Base-by-base conservation (phyloP, 2,888 invertebrate species). In the Adelognathus sp. region DNA sequence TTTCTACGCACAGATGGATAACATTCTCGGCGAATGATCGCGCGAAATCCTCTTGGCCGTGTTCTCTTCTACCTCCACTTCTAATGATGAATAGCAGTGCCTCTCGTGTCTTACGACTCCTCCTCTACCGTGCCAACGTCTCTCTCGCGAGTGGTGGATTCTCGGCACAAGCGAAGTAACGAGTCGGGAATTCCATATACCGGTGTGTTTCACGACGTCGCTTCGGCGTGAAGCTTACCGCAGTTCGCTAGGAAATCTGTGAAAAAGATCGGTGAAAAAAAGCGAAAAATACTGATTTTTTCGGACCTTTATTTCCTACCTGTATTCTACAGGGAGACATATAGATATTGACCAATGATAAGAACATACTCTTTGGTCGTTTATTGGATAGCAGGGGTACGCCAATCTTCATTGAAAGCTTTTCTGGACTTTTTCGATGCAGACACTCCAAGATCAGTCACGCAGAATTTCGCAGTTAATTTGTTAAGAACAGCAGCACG, bases 1-100 rank as follows among this genome's bases (percentile, higher is more conserved):
- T 70, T 52, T 70, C 60, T 60, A 46, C 60, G n/a, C n/a, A n/a
- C n/a, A 60, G 14, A 60, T 70, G 60, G 41, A 39, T 39, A 61
- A 63, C 27, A 27, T 44, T 29, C 36, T 61, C n/a, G 46, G 33
- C 16, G 16, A 64, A 14, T 54, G 9, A 16, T 46, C 46, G 60
- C 66, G 50, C 39, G 50, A 61, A 70, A 58, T 33, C 24, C 21
- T 41, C 39, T 39, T 18, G 41, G 18, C 29, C 31, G 1, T 33
- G 50, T 60, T 9, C 11, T 31, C 16, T 11, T 11, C 50, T 50
- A 9, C 3, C 9, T 14, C 50, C 1, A 16, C 52, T 52, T 66
- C 52, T 52, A 66, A 52, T 52, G 66, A 66, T 66, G 36, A 16
- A 44, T 63, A 41, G 44, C n/a, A 63, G 21, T 36, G 33, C 27